phyloP scores from a whole-genome alignment of 2,888 invertebrate genomes.

The Pandemis corylana region DNA sequence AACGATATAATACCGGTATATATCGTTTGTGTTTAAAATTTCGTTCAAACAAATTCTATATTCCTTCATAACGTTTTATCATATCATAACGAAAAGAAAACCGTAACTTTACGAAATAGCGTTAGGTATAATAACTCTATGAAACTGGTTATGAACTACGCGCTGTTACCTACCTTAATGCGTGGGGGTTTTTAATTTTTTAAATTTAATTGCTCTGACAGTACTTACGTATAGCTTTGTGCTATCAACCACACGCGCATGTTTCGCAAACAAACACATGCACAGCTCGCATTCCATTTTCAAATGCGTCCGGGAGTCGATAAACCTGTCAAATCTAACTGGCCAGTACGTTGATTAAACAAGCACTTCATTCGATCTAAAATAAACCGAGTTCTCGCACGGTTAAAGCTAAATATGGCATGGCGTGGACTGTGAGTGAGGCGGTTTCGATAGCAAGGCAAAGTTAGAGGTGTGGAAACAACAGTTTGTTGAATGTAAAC shows the following conservation, averaged over 20 bases:
- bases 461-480: constrained; percentile 64
- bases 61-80: no score
- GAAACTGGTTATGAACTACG: no score
- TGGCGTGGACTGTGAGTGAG: constrained; percentile 30
- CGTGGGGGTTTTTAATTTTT: no score
- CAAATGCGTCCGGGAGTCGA: constrained; percentile 50
- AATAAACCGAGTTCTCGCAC: not conserved
- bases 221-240: not conserved
- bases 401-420: constrained; percentile 38
- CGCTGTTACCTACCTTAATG: no score
- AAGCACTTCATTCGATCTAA: constrained; percentile 28
- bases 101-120: no score
- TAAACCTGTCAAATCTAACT: constrained; percentile 63
- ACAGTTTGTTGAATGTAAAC: constrained; percentile 62
- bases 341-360: constrained; percentile 54
- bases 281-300: constrained; percentile 47
- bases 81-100: no score
- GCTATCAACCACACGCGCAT: not conserved
- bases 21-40: no score
- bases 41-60: no score
- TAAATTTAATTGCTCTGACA: not conserved
- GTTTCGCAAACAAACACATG: constrained; percentile 1
- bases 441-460: constrained; percentile 42
- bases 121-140: no score
- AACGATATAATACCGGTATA: no score